Base-by-base conservation (phyloP, 2,113 vertebrate genomes). In the Syngnathoides biaculeatus region DNA sequence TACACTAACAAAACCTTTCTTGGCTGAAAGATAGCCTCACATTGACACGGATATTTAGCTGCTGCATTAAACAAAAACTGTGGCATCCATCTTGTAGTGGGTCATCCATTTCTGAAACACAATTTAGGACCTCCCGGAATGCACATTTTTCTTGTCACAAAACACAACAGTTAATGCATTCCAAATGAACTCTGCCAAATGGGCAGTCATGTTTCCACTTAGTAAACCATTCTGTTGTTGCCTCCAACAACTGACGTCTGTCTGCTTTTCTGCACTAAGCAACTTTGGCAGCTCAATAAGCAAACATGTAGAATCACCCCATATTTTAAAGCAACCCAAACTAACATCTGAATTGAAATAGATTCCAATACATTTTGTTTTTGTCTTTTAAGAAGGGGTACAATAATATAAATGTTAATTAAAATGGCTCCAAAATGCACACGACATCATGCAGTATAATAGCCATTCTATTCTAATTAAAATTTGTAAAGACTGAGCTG, bases 1-100 rank as follows among this genome's bases (percentile, higher is more conserved):
- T 72, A 64, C 17, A 74, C 64, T 77, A 79, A 84, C 83, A 87
- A 71, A 79, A 72, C 81, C 86, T 69, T 88, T 89, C 80, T 90
- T 84, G 83, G 82, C 61, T 24, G 71, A 83, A 55, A 67, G 52
- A 48, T 20, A 70, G 71, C 72, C 72, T 62, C 78, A 74, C 56
- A 70, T 74, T 77, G 69, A 83, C n/a, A 57, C 57, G n/a, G 69
- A 72, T 43, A 67, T 42, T 57, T 58, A 81, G 74, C 81, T 75
- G 83, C 67, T 77, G 66, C 68, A 83, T 86, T 83, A 80, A 81
- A 84, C 66, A 75, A 65, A 78, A 82, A 69, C 81, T 84, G 65
- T 79, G 80, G 79, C 86, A 86, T 87, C 79, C 65, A 26, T 71
- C 76, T 90, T 87, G 86, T 77, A 67, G 11, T 20, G 27, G 78